Conservation (phyloP, 2,888 invertebrate genomes). For the Micropterix aruncella region DNA sequence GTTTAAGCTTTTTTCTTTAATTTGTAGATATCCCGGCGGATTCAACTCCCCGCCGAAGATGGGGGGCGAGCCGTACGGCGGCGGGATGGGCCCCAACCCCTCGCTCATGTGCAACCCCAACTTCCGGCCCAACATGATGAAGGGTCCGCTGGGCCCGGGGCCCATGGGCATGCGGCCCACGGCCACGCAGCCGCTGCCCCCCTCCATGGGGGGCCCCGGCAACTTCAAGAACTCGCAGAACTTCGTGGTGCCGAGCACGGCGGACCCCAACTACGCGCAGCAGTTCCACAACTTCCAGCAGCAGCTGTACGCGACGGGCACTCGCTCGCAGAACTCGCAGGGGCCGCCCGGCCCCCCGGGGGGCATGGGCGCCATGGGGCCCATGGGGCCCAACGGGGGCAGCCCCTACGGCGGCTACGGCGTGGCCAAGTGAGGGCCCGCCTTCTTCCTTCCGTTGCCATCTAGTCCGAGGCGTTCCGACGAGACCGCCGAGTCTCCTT, state of each 20-base stretch:
- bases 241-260: constrained; percentile 73
- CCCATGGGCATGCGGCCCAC: constrained; percentile 31
- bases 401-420: constrained; percentile 7
- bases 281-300: constrained; percentile 95
- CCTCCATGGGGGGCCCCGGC: constrained; percentile 59
- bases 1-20: too few species aligned
- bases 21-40: constrained; percentile 26
- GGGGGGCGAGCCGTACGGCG: constrained; percentile 23
- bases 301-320: constrained; percentile 75
- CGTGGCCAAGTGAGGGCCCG: constrained; percentile 6
- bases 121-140: constrained; percentile 25
- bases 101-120: constrained; percentile 26
- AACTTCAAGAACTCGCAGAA: constrained; percentile 64
- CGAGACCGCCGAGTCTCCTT: too few species aligned
- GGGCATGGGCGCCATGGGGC: constrained; percentile 31
- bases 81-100: constrained; percentile 16
- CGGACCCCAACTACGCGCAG: constrained; percentile 86
- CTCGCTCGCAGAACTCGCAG: constrained; percentile 30
- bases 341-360: constrained; percentile 32
- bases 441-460: not conserved
- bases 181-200: constrained; percentile 60
- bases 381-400: constrained; percentile 7
- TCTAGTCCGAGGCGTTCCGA: too few species aligned
- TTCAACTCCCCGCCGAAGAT: constrained; percentile 35
- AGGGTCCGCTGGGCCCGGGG: constrained; percentile 25